Evolutionary conservation across 2,797 vertebrate species (phyloP).

Genomic region (Paratrypauchen microcephalus): DNA sequence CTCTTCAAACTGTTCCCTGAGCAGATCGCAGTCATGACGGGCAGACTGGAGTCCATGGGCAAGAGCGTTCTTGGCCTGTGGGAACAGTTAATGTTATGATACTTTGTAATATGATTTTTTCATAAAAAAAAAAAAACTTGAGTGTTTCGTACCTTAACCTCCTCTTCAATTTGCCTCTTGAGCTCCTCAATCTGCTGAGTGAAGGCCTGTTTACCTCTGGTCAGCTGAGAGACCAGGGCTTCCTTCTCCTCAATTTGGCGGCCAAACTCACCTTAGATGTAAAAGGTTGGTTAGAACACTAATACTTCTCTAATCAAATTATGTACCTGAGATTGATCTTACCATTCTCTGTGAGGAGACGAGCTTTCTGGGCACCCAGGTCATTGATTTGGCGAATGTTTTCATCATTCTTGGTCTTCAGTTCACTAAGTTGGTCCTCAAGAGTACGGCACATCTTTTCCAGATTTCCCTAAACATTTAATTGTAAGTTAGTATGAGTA

Average conservation of each 20-base stretch:
- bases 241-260: slow-evolving; percentile 89
- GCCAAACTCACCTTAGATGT: slow-evolving; percentile 76
- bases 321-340: slow-evolving; percentile 14
- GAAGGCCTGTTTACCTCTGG: slow-evolving; percentile 86
- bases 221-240: slow-evolving; percentile 84
- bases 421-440: slow-evolving; percentile 85
- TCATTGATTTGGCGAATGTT: slow-evolving; percentile 81
- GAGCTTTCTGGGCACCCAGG: slow-evolving; percentile 80
- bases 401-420: slow-evolving; percentile 85
- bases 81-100: background rate
- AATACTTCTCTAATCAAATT: background rate
- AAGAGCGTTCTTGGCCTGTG: slow-evolving; percentile 85
- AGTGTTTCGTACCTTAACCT: slow-evolving; percentile 61
- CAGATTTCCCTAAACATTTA: slow-evolving; percentile 80
- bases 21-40: slow-evolving; percentile 83
- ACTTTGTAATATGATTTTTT: background rate
- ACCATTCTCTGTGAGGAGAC: slow-evolving; percentile 88
- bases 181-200: slow-evolving; percentile 89
- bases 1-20: slow-evolving; percentile 86
- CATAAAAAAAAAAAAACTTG: no score
- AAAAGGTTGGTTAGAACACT: background rate
- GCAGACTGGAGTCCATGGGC: slow-evolving; percentile 84
- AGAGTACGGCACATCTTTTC: slow-evolving; percentile 85
- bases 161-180: slow-evolving; percentile 83
- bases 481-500: background rate